Evolutionary conservation across 2,888 invertebrate genomes (phyloP).

Genomic region (Rotaria sp.): DNA sequence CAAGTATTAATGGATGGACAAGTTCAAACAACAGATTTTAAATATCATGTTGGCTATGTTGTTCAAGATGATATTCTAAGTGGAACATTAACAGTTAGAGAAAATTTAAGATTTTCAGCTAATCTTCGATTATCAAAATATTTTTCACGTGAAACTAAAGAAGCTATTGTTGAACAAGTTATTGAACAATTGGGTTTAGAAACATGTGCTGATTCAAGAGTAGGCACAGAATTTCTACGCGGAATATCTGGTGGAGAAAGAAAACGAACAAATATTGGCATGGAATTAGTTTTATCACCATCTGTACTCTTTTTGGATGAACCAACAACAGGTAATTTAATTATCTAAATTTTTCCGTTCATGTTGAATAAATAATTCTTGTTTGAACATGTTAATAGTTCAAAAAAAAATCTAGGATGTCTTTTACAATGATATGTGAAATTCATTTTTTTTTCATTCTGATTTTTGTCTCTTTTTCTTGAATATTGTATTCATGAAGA

Average conservation of each 20-base stretch:
- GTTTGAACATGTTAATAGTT: no score
- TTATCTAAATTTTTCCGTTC: no score
- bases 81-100: slow-evolving; percentile 50
- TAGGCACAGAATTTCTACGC: slow-evolving; percentile 54
- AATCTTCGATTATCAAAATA: slow-evolving; percentile 48
- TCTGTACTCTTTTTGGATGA: slow-evolving; percentile 55
- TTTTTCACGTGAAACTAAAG: slow-evolving; percentile 44
- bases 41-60: slow-evolving; percentile 55
- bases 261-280: slow-evolving; percentile 55
- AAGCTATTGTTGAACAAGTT: slow-evolving; percentile 47
- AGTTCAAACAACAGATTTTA: slow-evolving; percentile 52
- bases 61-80: slow-evolving; percentile 54
- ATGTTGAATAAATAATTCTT: no score
- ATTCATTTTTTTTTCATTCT: not conserved
- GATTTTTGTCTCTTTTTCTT: not conserved
- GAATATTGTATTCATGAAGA: no score
- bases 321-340: slow-evolving; percentile 51
- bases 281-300: slow-evolving; percentile 55
- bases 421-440: not conserved
- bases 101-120: slow-evolving; percentile 49
- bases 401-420: not conserved
- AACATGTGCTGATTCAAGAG: slow-evolving; percentile 52
- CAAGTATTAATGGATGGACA: slow-evolving; percentile 50
- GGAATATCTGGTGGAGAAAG: slow-evolving; percentile 56
- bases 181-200: slow-evolving; percentile 51